A percentile compares a stretch with the other conserved stretches of the same genome.
Conservation (phyloP, 1,140 invertebrate genomes). For the Drosophila nannoptera region DNA sequence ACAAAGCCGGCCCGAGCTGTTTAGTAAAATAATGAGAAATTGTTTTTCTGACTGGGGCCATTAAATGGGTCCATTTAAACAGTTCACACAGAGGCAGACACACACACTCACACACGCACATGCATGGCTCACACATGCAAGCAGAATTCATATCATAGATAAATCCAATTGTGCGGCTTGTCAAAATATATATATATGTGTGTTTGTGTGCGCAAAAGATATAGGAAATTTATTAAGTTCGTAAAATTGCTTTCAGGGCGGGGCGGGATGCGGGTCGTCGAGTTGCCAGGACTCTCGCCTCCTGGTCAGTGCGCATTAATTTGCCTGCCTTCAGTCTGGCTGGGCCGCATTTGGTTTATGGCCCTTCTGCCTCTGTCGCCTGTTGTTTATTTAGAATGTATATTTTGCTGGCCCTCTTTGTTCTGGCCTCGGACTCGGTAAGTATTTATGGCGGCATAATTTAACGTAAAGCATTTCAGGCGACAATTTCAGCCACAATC, state of each 20-base stretch:
- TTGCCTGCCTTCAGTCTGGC: slow-evolving; percentile 31
- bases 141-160: slow-evolving; percentile 54
- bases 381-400: slow-evolving; percentile 66
- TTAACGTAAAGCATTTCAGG: slow-evolving; percentile 72
- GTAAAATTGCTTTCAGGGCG: slow-evolving; percentile 58
- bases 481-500: slow-evolving; percentile 66
- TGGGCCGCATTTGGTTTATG: slow-evolving; percentile 22
- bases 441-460: slow-evolving; percentile 72
- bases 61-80: slow-evolving; percentile 64
- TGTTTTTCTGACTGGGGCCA: slow-evolving; percentile 53
- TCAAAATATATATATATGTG: slow-evolving; percentile 52
- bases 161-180: slow-evolving; percentile 72
- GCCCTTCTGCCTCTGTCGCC: slow-evolving; percentile 33
- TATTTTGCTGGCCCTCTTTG: slow-evolving; percentile 46
- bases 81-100: slow-evolving; percentile 28
- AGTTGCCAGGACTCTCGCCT: slow-evolving; percentile 16
- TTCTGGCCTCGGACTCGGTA: slow-evolving; percentile 23
- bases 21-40: slow-evolving; percentile 75
- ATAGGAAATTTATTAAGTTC: slow-evolving; percentile 77
- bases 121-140: background rate
- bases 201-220: slow-evolving; percentile 54
- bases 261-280: slow-evolving; percentile 19
- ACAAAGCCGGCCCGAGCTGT: slow-evolving; percentile 49
- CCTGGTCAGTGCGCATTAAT: slow-evolving; percentile 56
- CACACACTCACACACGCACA: slow-evolving; percentile 8